These are phyloP conservation scores for Ophraella communa DNA, from an alignment of 2,888 invertebrate genomes.

Conservation along the genomic window DNA sequence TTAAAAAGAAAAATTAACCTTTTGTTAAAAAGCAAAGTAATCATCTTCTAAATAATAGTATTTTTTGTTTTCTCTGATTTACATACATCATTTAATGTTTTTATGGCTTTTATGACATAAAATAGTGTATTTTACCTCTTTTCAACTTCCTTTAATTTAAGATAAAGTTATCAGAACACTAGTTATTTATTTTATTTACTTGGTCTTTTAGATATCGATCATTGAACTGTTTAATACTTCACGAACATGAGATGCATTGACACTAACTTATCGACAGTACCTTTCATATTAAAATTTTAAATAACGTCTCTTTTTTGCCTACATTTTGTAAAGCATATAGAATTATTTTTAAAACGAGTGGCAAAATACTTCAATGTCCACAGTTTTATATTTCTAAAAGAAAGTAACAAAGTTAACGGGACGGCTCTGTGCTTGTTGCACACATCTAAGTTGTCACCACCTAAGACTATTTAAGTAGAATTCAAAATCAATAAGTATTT, in stretches of 20 bases:
- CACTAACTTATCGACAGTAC: background rate
- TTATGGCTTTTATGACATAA: too few species aligned
- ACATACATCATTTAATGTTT: background rate
- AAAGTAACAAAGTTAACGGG: too few species aligned
- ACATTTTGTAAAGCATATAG: too few species aligned
- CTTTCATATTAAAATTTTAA: background rate
- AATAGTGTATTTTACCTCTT: background rate
- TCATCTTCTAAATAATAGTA: too few species aligned
- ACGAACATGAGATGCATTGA: background rate
- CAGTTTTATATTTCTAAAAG: too few species aligned
- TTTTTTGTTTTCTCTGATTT: too few species aligned
- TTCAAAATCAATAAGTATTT: conserved; percentile 61
- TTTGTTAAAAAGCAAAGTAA: too few species aligned
- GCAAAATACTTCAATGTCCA: background rate
- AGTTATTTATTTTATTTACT: background rate
- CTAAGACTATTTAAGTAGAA: conserved; percentile 58
- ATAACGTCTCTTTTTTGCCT: too few species aligned
- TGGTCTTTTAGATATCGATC: background rate
- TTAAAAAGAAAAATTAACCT: too few species aligned
- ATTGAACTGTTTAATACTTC: background rate
- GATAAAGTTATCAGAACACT: background rate
- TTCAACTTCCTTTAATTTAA: background rate
- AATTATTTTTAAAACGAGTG: too few species aligned
- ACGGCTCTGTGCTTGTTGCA: conserved; percentile 14
- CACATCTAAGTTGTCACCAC: conserved; percentile 55